Conservation (phyloP, 2,888 invertebrate genomes). For the Empis stercorea region DNA sequence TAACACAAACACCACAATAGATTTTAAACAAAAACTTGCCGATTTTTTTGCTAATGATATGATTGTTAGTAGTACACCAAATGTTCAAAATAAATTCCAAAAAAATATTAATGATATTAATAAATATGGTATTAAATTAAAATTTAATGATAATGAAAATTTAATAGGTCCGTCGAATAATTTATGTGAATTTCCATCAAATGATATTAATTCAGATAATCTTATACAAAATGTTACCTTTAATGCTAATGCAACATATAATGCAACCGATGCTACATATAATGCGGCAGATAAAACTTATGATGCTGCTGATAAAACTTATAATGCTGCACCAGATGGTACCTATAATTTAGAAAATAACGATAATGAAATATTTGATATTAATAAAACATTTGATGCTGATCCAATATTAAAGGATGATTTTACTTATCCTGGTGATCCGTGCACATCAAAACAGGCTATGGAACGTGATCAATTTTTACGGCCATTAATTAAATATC, state of each 20-base stretch:
- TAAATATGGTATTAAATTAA: no score
- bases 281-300: neutral
- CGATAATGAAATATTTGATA: conserved; percentile 9
- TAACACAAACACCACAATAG: no score
- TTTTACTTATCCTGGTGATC: conserved; percentile 11
- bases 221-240: neutral
- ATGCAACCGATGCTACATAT: neutral
- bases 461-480: conserved; percentile 10
- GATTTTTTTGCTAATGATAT: no score
- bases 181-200: no score
- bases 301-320: neutral
- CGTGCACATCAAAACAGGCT: conserved; percentile 13
- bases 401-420: neutral
- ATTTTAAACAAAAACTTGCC: no score
- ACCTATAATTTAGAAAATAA: neutral
- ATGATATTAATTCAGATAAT: no score
- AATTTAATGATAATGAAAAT: neutral
- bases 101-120: neutral
- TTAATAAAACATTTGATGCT: conserved; percentile 10
- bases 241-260: neutral
- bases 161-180: no score
- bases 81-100: conserved; percentile 2
- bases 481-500: conserved; percentile 14
- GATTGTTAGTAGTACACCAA: conserved; percentile 5
- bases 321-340: neutral